Evolutionary conservation across 2,888 invertebrate genomes (phyloP), one percentile per base, ranked within the genome.

Genomic region (Alloplasta piceator): DNA sequence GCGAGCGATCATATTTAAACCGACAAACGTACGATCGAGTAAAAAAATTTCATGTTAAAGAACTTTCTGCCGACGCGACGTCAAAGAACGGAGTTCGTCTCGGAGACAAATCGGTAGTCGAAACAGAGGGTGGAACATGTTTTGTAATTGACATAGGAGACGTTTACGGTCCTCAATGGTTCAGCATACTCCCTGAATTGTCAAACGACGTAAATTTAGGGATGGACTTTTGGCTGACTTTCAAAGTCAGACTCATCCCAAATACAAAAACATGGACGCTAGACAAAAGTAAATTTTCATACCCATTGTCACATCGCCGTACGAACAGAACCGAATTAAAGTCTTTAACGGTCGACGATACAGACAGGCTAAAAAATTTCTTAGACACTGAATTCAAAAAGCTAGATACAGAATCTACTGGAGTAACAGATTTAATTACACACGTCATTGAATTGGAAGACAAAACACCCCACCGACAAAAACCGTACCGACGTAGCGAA

Each of bases 111-210:
- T 48, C 48, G 12, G 5, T 48, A n/a, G n/a, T 48, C 48, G 9
- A 48, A 0, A 48, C 5, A 5, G n/a, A n/a, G 9, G 48, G 10
- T 5, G 48, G 48, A 5, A 48, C 48, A 48, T 48, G 48, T n/a
- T 48, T 48, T 48, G 48, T 48, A 10, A 48, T 48, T 10, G 48
- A 48, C 4, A 48, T 48, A 48, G 48, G 48, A 48, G 48, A 48
- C 5, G 48, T 10, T 2, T 48, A 48, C 12, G 48, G 48, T 6
- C 48, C 48, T 10, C 10, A 48, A 48, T 48, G 48, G 10, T n/a
- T 48, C 4, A 48, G 48, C 48, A 5, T 48, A 5, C n/a, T 48
- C 10, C 48, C 48, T 4, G 12, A 48, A n/a, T 48, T 48, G 48
- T 48, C 48, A 48, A 48, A n/a, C 5, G 48, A 48, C 1, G 12